Evolutionary conservation across 2,797 vertebrate genomes (phyloP).

Genomic region (Eptatretus atami): DNA sequence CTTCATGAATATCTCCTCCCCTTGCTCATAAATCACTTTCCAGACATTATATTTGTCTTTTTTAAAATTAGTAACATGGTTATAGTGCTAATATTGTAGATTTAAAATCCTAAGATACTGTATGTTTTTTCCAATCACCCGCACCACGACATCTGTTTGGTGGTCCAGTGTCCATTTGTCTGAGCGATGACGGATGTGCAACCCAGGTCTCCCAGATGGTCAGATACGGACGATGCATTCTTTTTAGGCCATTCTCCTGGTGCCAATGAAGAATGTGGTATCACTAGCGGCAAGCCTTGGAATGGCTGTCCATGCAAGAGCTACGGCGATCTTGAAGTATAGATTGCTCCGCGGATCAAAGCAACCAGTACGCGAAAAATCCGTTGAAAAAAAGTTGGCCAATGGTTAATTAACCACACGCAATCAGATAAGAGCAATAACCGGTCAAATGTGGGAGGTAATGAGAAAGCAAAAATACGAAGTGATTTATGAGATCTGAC

Average conservation of each 20-base stretch:
- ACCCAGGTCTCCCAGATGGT: constrained; percentile 58
- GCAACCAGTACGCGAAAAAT: constrained; percentile 44
- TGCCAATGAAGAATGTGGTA: constrained; percentile 63
- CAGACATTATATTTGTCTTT: neutral
- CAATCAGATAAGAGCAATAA: constrained; percentile 76
- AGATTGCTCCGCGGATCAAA: constrained; percentile 56
- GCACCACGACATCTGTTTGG: constrained; percentile 19
- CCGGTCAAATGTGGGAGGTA: constrained; percentile 23
- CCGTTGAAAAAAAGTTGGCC: constrained; percentile 79
- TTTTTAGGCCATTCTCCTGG: constrained; percentile 75
- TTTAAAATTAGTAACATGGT: neutral
- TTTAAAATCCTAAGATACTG: neutral
- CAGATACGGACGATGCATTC: constrained; percentile 56
- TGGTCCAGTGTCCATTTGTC: constrained; percentile 85
- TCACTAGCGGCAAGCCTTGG: constrained; percentile 71
- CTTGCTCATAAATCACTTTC: neutral
- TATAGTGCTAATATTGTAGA: neutral
- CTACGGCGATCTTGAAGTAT: constrained; percentile 83
- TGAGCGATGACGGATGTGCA: constrained; percentile 74
- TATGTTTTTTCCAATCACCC: neutral
- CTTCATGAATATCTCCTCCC: neutral
- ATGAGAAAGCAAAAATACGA: neutral
- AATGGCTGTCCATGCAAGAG: constrained; percentile 54
- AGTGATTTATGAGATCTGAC: neutral
- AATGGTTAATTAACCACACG: constrained; percentile 87